These are phyloP conservation scores for Microcaecilia unicolor DNA, from an alignment of 2,797 vertebrate species.

Conservation along the genomic window DNA sequence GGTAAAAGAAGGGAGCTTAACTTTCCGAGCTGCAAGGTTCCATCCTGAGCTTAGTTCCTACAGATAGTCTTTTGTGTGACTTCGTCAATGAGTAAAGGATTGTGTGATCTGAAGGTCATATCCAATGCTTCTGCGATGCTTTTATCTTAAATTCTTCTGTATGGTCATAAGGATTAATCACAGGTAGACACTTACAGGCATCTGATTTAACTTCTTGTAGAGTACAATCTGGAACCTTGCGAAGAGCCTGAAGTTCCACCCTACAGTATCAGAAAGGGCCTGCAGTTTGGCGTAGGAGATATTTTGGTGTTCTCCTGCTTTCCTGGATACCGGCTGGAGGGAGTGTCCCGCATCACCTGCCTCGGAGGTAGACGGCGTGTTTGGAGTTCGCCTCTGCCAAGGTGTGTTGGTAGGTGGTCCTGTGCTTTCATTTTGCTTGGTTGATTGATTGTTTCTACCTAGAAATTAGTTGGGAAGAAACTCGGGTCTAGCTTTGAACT, in stretches of 20 bases:
- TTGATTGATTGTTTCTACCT: conserved; percentile 23
- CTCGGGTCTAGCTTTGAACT: no score
- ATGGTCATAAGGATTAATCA: no score
- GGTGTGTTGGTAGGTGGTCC: conserved; percentile 99
- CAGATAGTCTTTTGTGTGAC: no score
- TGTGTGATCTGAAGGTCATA: no score
- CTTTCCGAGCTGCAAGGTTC: no score
- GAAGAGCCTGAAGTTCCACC: conserved; percentile 89
- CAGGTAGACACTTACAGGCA: no score
- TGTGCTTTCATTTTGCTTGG: conserved; percentile 87
- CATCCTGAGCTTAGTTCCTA: no score
- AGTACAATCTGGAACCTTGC: conserved; percentile 92
- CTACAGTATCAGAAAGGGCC: conserved; percentile 88
- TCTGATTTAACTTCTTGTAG: no score
- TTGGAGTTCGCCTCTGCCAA: conserved; percentile 99
- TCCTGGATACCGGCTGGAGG: conserved; percentile 95
- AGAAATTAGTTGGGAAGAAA: accelerated
- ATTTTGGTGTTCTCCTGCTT: conserved; percentile 90
- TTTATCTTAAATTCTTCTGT: no score
- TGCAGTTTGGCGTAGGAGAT: conserved; percentile 89
- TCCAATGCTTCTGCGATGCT: no score
- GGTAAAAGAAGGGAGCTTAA: no score
- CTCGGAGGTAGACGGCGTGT: conserved; percentile 94
- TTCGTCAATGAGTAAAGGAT: no score
- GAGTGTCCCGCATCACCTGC: conserved; percentile 82